A percentile compares a stretch with the other conserved stretches of the same genome.
Evolutionary conservation across 2,113 vertebrate genomes (phyloP).

Genomic region (Oncorhynchus masou): DNA sequence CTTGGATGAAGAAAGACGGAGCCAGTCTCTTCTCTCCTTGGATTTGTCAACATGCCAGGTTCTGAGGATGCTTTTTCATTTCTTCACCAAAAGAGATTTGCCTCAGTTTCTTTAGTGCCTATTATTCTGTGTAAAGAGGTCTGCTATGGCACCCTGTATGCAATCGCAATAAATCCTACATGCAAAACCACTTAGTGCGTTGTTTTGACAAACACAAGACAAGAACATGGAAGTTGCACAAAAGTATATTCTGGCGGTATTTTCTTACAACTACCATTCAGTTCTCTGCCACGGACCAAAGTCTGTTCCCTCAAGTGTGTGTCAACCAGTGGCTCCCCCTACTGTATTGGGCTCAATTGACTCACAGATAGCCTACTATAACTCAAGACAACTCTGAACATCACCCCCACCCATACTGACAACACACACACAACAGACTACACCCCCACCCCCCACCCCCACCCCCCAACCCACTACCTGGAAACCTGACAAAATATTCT

Average conservation of each 20-base stretch:
- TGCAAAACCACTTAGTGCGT: conserved; percentile 63
- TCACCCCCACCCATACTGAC: not conserved
- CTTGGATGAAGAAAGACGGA: conserved; percentile 56
- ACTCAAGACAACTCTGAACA: too few relatives aligned
- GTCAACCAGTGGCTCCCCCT: conserved; percentile 72
- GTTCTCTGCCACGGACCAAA: not conserved
- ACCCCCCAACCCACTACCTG: too few relatives aligned
- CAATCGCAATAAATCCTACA: too few relatives aligned
- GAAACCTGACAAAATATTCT: too few relatives aligned
- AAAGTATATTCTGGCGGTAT: conserved; percentile 1
- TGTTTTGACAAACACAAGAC: conserved; percentile 64
- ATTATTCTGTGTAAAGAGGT: conserved; percentile 11
- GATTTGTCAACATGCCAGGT: conserved; percentile 56
- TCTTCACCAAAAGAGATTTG: conserved; percentile 54
- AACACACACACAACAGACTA: not conserved
- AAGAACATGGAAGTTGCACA: conserved; percentile 24
- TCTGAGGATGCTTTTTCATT: conserved; percentile 44
- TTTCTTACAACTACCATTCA: not conserved
- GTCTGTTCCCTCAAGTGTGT: conserved; percentile 21
- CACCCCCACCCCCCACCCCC: too few relatives aligned
- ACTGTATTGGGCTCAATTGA: conserved; percentile 41
- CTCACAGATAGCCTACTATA: not conserved
- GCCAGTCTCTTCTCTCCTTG: conserved; percentile 49
- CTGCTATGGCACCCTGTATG: conserved; percentile 44
- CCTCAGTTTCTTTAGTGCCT: conserved; percentile 30